Evolutionary conservation across 2,888 invertebrate species (phyloP).

Genomic region (Lordiphosa fenestrarum): DNA sequence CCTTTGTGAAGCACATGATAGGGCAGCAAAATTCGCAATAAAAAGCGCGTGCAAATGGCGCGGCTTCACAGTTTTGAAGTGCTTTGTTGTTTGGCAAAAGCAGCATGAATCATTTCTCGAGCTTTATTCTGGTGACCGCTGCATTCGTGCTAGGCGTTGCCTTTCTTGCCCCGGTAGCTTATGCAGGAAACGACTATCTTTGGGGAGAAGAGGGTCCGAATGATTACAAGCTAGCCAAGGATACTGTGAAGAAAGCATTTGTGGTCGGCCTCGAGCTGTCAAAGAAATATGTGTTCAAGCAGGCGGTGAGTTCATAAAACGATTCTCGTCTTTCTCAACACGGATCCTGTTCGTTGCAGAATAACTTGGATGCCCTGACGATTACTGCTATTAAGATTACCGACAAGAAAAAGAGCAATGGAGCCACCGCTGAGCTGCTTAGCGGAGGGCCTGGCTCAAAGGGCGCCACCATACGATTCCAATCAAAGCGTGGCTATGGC

Average conservation of each 20-base stretch:
- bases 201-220: slow-evolving; percentile 63
- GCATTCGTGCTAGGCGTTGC: slow-evolving; percentile 7
- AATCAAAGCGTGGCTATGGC: slow-evolving; percentile 79
- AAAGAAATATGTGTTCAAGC: slow-evolving; percentile 66
- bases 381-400: slow-evolving; percentile 61
- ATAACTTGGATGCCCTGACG: slow-evolving; percentile 53
- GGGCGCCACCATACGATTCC: slow-evolving; percentile 80
- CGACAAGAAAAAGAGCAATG: slow-evolving; percentile 61
- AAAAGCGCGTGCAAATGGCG: slow-evolving; percentile 8
- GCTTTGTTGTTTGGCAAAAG: slow-evolving; percentile 1
- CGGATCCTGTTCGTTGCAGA: slow-evolving; percentile 23
- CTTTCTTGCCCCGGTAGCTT: slow-evolving; percentile 32
- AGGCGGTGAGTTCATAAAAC: slow-evolving; percentile 46
- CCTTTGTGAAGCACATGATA: slow-evolving; percentile 8
- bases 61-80: slow-evolving; percentile 2
- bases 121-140: not conserved
- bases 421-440: slow-evolving; percentile 77
- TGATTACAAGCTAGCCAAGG: slow-evolving; percentile 65
- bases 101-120: not conserved
- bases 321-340: not conserved
- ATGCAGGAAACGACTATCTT: slow-evolving; percentile 59
- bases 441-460: slow-evolving; percentile 80
- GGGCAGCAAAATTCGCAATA: slow-evolving; percentile 6
- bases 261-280: slow-evolving; percentile 54
- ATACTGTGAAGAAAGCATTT: slow-evolving; percentile 56